Conservation (phyloP, 1,140 invertebrate species). For the Protaetia brevitarsis region DNA sequence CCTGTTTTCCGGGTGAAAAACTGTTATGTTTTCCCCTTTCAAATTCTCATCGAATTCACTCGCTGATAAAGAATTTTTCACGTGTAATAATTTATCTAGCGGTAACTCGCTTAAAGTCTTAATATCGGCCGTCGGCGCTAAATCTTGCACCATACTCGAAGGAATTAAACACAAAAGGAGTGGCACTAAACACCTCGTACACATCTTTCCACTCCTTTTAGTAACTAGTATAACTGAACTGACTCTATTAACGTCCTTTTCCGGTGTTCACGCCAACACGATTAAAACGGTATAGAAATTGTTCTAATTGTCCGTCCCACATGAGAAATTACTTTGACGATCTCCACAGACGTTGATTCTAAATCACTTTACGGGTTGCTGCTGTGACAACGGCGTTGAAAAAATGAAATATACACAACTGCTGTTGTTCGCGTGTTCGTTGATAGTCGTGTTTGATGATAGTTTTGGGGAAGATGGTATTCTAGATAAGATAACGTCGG, state of each 20-base stretch:
- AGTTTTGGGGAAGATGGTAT: conserved; percentile 3
- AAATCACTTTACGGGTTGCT: background rate
- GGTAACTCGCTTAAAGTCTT: conserved; percentile 55
- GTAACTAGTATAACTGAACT: background rate
- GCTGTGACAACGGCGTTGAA: background rate
- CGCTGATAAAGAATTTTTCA: conserved; percentile 45
- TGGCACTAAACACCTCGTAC: background rate
- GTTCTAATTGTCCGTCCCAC: conserved; percentile 16
- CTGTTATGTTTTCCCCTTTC: background rate
- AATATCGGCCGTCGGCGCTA: conserved; percentile 43
- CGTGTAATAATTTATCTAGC: conserved; percentile 51
- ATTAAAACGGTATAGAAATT: conserved; percentile 22
- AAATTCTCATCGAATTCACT: conserved; percentile 22
- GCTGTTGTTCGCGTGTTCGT: no score
- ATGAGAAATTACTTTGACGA: conserved; percentile 14
- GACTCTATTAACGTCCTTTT: background rate
- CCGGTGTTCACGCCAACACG: background rate
- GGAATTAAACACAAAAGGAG: conserved; percentile 1
- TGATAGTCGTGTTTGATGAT: background rate
- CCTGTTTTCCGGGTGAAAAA: no score
- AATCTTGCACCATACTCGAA: conserved; percentile 23
- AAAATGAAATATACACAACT: background rate
- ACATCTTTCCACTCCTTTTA: background rate
- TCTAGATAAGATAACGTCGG: conserved; percentile 37
- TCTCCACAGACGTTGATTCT: background rate